These are phyloP conservation scores for Brachirus orientalis DNA, from an alignment of 2,113 vertebrate genomes.

Conservation along the genomic window DNA sequence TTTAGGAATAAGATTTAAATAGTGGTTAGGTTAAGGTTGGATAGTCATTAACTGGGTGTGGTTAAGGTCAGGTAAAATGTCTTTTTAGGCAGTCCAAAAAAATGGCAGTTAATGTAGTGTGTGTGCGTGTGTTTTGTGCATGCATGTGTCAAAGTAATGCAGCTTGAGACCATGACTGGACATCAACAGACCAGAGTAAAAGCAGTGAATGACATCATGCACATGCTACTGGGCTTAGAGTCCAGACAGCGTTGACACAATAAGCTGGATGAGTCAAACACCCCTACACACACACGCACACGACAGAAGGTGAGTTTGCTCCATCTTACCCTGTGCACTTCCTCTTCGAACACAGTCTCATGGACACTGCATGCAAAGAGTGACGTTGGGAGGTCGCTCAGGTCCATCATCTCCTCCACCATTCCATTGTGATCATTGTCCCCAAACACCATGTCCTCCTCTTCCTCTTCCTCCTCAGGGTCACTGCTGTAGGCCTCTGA, in stretches of 20 bases:
- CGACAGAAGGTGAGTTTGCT: neutral
- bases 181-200: conserved; percentile 28
- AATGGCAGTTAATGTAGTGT: neutral
- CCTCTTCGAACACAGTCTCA: conserved; percentile 88
- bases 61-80: too few species aligned
- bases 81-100: too few species aligned
- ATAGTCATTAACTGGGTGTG: too few species aligned
- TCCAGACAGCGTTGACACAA: conserved; percentile 41
- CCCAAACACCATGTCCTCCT: conserved; percentile 92
- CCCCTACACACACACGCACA: conserved; percentile 9
- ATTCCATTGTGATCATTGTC: conserved; percentile 86
- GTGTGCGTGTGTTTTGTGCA: conserved; percentile 4
- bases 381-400: conserved; percentile 91
- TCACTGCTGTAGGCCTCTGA: conserved; percentile 92
- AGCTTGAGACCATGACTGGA: conserved; percentile 37
- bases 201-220: conserved; percentile 46
- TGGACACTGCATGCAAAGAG: conserved; percentile 93
- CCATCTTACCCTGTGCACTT: conserved; percentile 86
- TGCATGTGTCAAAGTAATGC: conserved; percentile 17
- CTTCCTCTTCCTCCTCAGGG: conserved; percentile 84
- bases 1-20: too few species aligned
- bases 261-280: conserved; percentile 34
- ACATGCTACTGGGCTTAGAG: conserved; percentile 36
- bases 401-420: conserved; percentile 92
- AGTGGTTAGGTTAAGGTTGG: too few species aligned